Conservation (phyloP, 1,140 invertebrate genomes). For the Tetramorium alpestre region DNA sequence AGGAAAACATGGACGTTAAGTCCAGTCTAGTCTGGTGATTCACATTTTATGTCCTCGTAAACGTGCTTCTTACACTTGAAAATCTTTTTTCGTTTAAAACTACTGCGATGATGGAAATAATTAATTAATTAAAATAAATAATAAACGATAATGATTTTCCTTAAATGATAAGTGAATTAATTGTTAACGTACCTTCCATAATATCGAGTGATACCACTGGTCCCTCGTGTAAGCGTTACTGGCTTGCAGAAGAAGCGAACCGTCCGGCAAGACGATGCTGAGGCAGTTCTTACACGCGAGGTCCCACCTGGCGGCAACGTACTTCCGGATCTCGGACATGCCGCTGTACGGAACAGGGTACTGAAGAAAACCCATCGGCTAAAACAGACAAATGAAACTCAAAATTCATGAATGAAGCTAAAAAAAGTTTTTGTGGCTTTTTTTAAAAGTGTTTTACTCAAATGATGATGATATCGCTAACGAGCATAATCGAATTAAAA, state of each 20-base stretch:
- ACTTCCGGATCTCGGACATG: conserved; percentile 90
- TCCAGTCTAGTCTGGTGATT: not conserved
- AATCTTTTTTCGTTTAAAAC: not conserved
- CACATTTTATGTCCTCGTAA: not conserved
- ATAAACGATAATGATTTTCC: not conserved
- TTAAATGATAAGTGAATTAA: not conserved
- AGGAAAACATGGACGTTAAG: not conserved
- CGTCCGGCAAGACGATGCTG: conserved; percentile 91
- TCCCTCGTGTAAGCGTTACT: conserved; percentile 93
- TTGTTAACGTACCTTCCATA: conserved; percentile 90
- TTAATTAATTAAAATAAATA: not conserved
- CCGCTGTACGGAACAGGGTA: conserved; percentile 90
- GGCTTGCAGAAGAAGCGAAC: conserved; percentile 92
- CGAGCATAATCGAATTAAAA: conserved; percentile 5
- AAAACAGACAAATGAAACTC: conserved; percentile 78
- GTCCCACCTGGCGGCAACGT: conserved; percentile 93
- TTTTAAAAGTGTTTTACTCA: not conserved
- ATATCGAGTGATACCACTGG: conserved; percentile 94
- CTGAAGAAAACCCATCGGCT: conserved; percentile 92
- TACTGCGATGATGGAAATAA: not conserved
- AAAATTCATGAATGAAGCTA: not conserved
- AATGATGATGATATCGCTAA: not conserved
- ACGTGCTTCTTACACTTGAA: not conserved
- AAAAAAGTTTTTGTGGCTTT: not conserved
- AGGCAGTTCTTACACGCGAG: conserved; percentile 93